Evolutionary conservation across 2,113 vertebrate genomes (phyloP), one percentile per base, ranked within the genome.

Genomic region (Telmatochromis sp.): DNA sequence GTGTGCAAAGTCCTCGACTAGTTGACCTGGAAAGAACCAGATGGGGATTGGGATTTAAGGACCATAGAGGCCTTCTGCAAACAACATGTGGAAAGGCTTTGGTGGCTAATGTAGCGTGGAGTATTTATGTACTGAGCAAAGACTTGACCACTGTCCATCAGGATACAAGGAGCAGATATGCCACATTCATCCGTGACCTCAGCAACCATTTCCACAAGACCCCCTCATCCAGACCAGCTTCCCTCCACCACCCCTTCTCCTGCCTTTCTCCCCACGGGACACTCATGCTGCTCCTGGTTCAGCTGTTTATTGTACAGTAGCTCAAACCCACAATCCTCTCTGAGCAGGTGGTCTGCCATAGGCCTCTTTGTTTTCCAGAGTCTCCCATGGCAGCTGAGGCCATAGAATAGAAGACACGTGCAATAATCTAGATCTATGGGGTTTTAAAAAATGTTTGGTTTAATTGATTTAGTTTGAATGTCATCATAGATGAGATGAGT

Each of bases 81-180:
- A 96, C 94, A 96, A 94, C 96, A 96, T 94, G 93, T 96, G 95
- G 94, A 96, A 96, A 91, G 95, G 92, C 95, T 96, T 94, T 94
- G 93, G 94, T 33, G 78, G 88, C 89, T 94, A 96, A 96, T 96
- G 96, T 95, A 95, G 96, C 95, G 70, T 96, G 92, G 90, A 92
- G 93, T 92, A 92, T 96, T 96, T 96, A 96, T 96, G 91, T 86
- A 95, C 94, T 93, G 91, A 85, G 83, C 51, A 28, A 84, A 80
- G 90, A 90, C 92, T 85, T 79, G 91, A 92, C 91, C 92, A 88
- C 89, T 94, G 94, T 94, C 95, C 88, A 70, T 95, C 90, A 86
- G 93, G 85, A 85, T 84, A 51, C 51, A 28, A 19, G 85, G 37
- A 88, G 91, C 84, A 90, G 88, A 91, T 91, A 86, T 55, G 80